Evolutionary conservation across 2,888 invertebrate species (phyloP), one percentile per base, ranked within the genome.

Genomic region (Zeuzera pyrina): DNA sequence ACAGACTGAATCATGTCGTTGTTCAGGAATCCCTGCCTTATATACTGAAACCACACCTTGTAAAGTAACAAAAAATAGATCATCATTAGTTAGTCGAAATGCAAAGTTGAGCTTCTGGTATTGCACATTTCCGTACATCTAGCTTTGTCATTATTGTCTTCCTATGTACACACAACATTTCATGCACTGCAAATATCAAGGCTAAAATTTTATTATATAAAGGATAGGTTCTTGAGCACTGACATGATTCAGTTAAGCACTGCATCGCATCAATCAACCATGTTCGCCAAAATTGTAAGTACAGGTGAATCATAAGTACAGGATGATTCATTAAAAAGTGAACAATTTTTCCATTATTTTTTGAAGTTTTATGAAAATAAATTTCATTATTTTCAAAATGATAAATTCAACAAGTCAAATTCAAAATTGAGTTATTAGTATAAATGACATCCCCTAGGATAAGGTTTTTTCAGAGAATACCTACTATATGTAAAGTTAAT

Each of bases 241-340:
- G 28, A 25, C 41, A 69, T 52, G 54, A 62, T 65, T 65, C 65
- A 59, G 57, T 56, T 16, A 25, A 29, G 45, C 41, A 38, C 57
- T 60, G 57, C 52, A 52, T 58, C 54, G 41, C 48, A 47, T 49
- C 50, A 35, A 52, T 38, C 58, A 71, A 58, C 59, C 12, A 73
- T 73, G 72, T 69, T 71, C 48, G 57, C 59, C 40, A 73, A 72
- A 59, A 54, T 70, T 34, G 72, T 73, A 53, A 73, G 73, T 60
- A 32, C 23, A n/a, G n/a, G n/a, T n/a, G n/a, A n/a, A n/a, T n/a
- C n/a, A n/a, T n/a, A n/a, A n/a, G n/a, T n/a, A n/a, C n/a, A n/a
- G n/a, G n/a, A n/a, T n/a, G n/a, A n/a, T n/a, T n/a, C n/a, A n/a
- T n/a, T n/a, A n/a, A n/a, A n/a, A n/a, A n/a, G n/a, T n/a, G n/a